A percentile compares a stretch with the other conserved stretches of the same genome.
Evolutionary conservation across 2,888 invertebrate species (phyloP).

Genomic region (Caenorhabditis sulstoni): DNA sequence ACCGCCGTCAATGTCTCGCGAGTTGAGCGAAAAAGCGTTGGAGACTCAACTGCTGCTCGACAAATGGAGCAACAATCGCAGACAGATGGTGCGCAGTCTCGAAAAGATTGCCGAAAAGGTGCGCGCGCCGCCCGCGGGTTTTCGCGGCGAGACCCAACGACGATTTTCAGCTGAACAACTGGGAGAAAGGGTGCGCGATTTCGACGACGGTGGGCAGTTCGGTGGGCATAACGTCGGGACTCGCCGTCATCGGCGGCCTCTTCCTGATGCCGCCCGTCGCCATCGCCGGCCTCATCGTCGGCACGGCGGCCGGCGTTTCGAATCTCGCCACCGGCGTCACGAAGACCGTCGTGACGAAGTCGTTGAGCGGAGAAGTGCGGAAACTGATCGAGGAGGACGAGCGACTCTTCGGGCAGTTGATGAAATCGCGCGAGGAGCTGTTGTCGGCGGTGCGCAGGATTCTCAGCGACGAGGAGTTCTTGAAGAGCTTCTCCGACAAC

Average conservation of each 20-base stretch:
- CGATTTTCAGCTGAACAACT: constrained; percentile 61
- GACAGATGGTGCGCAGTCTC: constrained; percentile 38
- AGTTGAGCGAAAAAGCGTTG: constrained; percentile 39
- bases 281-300: constrained; percentile 66
- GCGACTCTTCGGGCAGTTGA: constrained; percentile 33
- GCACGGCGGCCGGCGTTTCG: constrained; percentile 64
- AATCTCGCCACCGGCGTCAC: constrained; percentile 63
- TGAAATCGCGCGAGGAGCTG: constrained; percentile 33
- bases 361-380: constrained; percentile 8
- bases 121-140: too few relatives aligned
- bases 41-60: constrained; percentile 33
- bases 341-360: constrained; percentile 42
- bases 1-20: constrained; percentile 45
- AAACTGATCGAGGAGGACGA: constrained; percentile 24
- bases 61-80: constrained; percentile 54
- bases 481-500: constrained; percentile 31
- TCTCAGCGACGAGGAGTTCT: constrained; percentile 36
- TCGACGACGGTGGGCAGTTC: constrained; percentile 66
- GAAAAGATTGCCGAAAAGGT: constrained; percentile 49
- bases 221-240: constrained; percentile 64
- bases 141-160: too few relatives aligned
- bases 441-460: constrained; percentile 33
- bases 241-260: constrained; percentile 67
- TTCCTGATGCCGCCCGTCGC: constrained; percentile 67
- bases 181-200: constrained; percentile 65